These are phyloP conservation scores for Cricetomys ansorgei DNA, from an alignment of 2,113 vertebrate genomes.

Conservation along the genomic window DNA sequence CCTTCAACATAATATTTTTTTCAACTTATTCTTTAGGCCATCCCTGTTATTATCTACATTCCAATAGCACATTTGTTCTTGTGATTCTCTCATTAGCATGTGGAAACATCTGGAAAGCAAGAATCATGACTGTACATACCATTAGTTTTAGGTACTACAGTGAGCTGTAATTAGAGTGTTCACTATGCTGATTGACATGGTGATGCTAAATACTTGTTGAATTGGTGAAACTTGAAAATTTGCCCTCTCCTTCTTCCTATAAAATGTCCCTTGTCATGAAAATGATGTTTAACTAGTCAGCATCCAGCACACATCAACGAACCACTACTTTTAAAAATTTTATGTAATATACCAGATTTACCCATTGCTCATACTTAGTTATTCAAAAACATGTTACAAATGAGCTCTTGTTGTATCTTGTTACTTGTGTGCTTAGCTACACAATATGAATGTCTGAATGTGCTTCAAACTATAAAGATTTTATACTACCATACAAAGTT, in stretches of 20 bases:
- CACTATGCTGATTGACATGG: neutral
- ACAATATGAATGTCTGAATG: neutral
- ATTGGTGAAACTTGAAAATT: constrained; percentile 23
- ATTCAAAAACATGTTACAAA: neutral
- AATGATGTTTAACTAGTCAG: neutral
- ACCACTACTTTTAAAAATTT: neutral
- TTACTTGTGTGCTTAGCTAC: neutral
- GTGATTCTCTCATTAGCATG: neutral
- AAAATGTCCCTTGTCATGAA: neutral
- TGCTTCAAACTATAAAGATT: neutral
- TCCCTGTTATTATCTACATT: neutral
- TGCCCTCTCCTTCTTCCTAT: neutral
- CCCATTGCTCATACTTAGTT: neutral
- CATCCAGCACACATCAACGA: neutral
- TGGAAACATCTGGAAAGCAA: neutral
- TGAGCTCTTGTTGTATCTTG: neutral
- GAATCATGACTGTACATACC: neutral
- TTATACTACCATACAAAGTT: neutral
- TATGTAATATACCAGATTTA: neutral
- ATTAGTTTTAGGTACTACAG: neutral
- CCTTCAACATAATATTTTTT: neutral
- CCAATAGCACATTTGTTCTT: neutral
- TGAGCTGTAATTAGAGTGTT: neutral
- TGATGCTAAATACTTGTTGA: neutral
- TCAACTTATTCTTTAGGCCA: neutral